A percentile compares a stretch with the other conserved stretches of the same genome.
Evolutionary conservation across 2,888 invertebrate genomes (phyloP).

Genomic region (Biston stratarius): DNA sequence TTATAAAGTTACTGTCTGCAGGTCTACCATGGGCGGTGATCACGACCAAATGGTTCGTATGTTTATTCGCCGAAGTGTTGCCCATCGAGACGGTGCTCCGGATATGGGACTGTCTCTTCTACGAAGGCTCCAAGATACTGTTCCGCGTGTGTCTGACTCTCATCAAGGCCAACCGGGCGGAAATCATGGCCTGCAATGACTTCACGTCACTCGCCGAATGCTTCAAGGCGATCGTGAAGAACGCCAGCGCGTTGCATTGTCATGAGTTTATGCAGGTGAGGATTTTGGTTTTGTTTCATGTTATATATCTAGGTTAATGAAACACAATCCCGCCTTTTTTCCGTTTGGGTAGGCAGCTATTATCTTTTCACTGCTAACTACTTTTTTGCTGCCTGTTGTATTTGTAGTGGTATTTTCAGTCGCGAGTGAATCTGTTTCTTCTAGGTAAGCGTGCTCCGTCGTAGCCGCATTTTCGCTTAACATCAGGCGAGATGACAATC

Average conservation of each 20-base stretch:
- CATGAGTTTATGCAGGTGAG: constrained; percentile 95
- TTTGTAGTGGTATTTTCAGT: no score
- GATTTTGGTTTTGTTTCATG: neutral
- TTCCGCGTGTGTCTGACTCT: constrained; percentile 95
- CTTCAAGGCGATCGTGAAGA: constrained; percentile 93
- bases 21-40: constrained; percentile 96
- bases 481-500: no score
- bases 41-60: constrained; percentile 98
- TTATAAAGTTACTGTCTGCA: constrained; percentile 47
- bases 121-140: constrained; percentile 97
- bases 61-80: constrained; percentile 96
- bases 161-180: constrained; percentile 90
- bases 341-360: no score
- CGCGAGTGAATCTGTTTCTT: no score
- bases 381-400: no score
- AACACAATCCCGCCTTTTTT: no score
- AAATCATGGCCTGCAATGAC: constrained; percentile 92
- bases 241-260: constrained; percentile 92
- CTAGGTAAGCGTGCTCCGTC: no score
- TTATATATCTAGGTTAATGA: no score
- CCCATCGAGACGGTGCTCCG: constrained; percentile 97
- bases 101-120: constrained; percentile 98
- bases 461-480: no score
- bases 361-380: no score
- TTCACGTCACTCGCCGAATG: constrained; percentile 93